Evolutionary conservation across 2,888 invertebrate species (phyloP), one percentile per base, ranked within the genome.

Genomic region (Odontothrips loti): DNA sequence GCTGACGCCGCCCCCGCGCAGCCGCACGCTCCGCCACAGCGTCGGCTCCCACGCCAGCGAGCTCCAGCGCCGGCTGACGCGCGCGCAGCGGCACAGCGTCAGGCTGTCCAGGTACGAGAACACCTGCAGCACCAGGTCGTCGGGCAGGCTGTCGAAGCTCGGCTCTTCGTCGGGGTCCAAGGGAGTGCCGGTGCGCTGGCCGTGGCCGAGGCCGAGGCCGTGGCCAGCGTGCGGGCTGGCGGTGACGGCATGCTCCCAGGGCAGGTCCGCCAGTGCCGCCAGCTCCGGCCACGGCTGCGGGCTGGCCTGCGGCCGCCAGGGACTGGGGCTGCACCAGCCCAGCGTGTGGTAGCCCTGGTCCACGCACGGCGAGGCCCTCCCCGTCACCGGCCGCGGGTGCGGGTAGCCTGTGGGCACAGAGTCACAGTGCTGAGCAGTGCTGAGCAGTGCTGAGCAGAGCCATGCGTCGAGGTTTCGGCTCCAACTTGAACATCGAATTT

Each of bases 271-370:
- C 58, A 23, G 43, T n/a, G 63, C 15, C 51, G 27, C 47, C 48
- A 51, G 82, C 81, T 82, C 81, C 17, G 82, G 58, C 80, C 81
- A 80, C 27, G 80, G 23, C 20, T 81, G 81, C 81, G 83, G 82
- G 82, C 82, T 81, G 80, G 83, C 82, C 81, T 82, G 63, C 81
- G 81, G 51, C 81, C 81, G 79, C 48, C 20, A 63, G 47, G 51
- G 34, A 81, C 83, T 83, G 82, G 81, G 83, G 81, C 82, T 90
- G 79, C 91, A 90, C 29, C 91, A 90, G 0, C 93, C 92, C 82
- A 95, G 88, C 11, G 95, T 95, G 85, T 94, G 94, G 88, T 95
- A 95, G 1, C 95, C 95, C 87, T 95, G 94, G 87, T 95, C 95
- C 75, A 94, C 88, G 85, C 91, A 93, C 78, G 94, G 92, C 85